Conservation (phyloP, 2,797 vertebrate genomes). For the Okamejei kenojei region DNA sequence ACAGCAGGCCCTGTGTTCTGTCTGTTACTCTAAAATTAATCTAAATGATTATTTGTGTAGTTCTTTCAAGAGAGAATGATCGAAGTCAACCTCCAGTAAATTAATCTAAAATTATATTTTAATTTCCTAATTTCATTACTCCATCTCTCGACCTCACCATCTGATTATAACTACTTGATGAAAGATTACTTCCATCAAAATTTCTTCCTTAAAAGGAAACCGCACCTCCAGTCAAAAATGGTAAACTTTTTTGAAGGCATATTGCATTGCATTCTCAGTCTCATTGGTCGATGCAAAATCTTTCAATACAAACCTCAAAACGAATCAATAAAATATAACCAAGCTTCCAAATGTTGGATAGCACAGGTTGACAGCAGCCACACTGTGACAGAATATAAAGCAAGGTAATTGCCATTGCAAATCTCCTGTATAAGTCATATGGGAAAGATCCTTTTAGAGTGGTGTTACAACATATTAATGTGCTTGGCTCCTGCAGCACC, state of each 20-base stretch:
- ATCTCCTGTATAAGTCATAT: not conserved
- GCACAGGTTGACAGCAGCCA: not conserved
- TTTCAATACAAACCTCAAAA: not conserved
- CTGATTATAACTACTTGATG: not conserved
- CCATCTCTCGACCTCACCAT: not conserved
- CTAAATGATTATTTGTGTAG: not conserved
- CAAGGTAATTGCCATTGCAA: not conserved
- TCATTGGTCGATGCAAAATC: not conserved
- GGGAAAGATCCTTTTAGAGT: not conserved
- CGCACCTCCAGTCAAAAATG: not conserved
- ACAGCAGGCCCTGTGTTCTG: not conserved
- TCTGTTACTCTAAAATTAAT: not conserved
- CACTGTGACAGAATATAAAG: slow-evolving; percentile 9
- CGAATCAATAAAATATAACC: not conserved
- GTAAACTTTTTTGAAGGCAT: not conserved
- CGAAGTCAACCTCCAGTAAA: not conserved
- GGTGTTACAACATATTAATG: slow-evolving; percentile 9
- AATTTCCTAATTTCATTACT: not conserved
- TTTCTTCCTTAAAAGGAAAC: not conserved
- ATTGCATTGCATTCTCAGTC: not conserved
- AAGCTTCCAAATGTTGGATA: not conserved
- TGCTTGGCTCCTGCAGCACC: not conserved
- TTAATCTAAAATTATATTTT: not conserved
- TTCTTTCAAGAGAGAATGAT: not conserved
- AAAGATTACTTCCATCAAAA: not conserved